These are phyloP conservation scores for Lapara coniferarum DNA, from an alignment of 2,888 invertebrate species.

Conservation along the genomic window DNA sequence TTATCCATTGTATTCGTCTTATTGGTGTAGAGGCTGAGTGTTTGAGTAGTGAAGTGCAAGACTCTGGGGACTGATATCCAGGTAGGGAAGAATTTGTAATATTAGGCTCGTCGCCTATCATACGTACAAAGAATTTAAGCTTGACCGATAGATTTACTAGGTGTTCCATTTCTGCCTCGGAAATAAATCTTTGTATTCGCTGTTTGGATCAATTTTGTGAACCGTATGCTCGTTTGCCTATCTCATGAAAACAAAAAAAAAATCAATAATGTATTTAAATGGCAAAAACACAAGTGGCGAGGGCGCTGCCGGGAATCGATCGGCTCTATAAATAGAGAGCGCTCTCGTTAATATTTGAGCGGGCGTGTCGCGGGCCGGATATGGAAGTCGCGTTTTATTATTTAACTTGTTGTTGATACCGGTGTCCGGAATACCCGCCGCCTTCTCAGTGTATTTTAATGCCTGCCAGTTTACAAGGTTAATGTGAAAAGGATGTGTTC, in stretches of 20 bases:
- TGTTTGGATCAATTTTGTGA: no score
- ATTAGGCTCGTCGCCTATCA: no score
- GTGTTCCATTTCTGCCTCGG: no score
- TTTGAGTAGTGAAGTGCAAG: no score
- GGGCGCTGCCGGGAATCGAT: conserved; percentile 29
- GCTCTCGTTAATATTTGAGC: conserved; percentile 37
- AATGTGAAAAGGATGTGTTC: neutral
- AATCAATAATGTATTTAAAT: neutral
- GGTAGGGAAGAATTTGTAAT: no score
- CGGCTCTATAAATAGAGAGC: conserved; percentile 34
- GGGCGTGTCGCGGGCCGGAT: conserved; percentile 31
- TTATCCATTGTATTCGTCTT: neutral
- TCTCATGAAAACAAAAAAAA: no score
- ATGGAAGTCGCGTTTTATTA: conserved; percentile 21
- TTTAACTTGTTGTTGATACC: conserved; percentile 19
- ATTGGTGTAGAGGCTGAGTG: no score
- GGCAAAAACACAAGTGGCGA: conserved; percentile 5
- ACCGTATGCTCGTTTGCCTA: no score
- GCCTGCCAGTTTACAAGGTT: neutral
- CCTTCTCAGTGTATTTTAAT: neutral
- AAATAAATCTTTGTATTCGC: no score
- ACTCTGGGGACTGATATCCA: no score
- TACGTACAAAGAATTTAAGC: no score
- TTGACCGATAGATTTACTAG: no score
- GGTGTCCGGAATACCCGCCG: neutral